phyloP scores from a whole-genome alignment of 92 coral and sea anemone species.

The Palythoa grandiflora region DNA sequence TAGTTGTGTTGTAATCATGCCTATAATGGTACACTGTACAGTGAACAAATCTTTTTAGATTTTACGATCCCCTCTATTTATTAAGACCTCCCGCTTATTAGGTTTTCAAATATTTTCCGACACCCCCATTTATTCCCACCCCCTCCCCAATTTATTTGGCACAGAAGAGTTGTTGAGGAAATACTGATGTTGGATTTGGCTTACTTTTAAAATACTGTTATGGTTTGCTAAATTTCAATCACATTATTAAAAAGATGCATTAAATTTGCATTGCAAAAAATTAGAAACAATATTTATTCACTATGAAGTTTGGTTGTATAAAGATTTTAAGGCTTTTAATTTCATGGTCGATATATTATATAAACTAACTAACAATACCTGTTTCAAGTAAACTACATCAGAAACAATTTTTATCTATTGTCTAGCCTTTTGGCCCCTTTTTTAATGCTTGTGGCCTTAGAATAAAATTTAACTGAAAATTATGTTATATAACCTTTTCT shows the following conservation, averaged over 20 bases:
- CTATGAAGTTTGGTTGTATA: neutral
- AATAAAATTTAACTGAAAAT: constrained; percentile 7
- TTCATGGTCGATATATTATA: neutral
- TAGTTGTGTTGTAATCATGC: no score
- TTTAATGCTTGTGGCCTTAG: constrained; percentile 8
- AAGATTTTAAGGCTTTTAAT: neutral
- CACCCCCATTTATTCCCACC: no score
- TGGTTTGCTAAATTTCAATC: constrained; percentile 1
- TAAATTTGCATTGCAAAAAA: constrained; percentile 1
- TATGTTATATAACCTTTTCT: neutral
- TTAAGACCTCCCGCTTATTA: no score
- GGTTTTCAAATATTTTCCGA: no score
- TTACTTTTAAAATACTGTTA: neutral
- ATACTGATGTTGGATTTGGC: no score
- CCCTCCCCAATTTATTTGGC: no score
- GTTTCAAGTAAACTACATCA: neutral
- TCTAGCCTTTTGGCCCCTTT: constrained; percentile 9
- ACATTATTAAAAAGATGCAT: neutral
- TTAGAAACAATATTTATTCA: neutral
- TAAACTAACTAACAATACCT: neutral
- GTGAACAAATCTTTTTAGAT: no score
- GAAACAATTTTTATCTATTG: constrained; percentile 4
- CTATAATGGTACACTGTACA: no score
- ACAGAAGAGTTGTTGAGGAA: no score
- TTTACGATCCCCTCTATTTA: no score